phyloP scores from a whole-genome alignment of 2,113 vertebrate genomes.

The Rhinichthys klamathensis region DNA sequence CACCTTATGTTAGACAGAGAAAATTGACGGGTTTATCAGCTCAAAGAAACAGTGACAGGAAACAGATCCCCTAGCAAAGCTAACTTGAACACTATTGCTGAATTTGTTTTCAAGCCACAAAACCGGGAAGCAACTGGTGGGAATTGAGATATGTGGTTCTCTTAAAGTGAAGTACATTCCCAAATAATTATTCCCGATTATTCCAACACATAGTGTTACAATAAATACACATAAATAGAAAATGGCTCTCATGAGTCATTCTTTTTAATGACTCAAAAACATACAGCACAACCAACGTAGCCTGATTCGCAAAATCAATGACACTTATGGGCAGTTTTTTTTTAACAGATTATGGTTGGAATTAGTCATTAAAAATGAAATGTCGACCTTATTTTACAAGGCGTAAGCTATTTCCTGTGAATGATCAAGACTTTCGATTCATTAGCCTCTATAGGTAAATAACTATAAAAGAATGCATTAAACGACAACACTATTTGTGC shows the following conservation, averaged over 20 bases:
- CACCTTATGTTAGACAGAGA: slow-evolving; percentile 31
- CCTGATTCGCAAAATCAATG: not conserved
- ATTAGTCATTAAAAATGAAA: not conserved
- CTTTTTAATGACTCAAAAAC: slow-evolving; percentile 6
- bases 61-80: not conserved
- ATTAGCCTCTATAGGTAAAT: not conserved
- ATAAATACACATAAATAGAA: slow-evolving; percentile 45
- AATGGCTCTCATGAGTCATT: slow-evolving; percentile 55
- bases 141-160: slow-evolving; percentile 57
- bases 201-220: slow-evolving; percentile 54
- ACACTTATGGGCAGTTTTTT: not conserved
- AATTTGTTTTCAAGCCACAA: slow-evolving; percentile 8
- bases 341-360: not conserved
- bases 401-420: not conserved
- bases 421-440: not conserved
- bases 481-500: not conserved
- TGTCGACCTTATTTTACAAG: not conserved
- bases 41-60: not conserved
- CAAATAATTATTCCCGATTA: slow-evolving; percentile 54
- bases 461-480: too few relatives aligned
- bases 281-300: not conserved
- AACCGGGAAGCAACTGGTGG: slow-evolving; percentile 57
- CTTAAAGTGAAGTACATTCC: slow-evolving; percentile 55
- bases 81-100: not conserved
- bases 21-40: not conserved